Evolutionary conservation across 2,113 vertebrate genomes (phyloP).

Genomic region (Athene noctua): DNA sequence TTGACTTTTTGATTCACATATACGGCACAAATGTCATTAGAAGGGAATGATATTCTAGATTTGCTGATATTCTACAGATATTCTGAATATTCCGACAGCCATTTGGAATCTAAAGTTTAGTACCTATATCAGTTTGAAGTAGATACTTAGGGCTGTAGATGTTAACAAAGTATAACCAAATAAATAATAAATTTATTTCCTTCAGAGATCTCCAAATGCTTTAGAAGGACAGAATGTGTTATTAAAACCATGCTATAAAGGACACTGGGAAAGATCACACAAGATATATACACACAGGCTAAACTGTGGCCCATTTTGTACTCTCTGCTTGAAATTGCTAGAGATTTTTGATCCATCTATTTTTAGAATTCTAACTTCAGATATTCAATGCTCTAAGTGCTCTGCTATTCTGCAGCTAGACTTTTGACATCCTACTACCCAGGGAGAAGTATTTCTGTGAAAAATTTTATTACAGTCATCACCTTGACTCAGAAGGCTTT

Average conservation of each 20-base stretch:
- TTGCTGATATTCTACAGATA: not conserved
- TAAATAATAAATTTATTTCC: not conserved
- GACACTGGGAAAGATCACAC: not conserved
- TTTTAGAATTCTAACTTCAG: not conserved
- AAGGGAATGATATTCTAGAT: not conserved
- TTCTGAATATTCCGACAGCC: not conserved
- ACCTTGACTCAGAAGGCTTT: not conserved
- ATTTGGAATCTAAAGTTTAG: not conserved
- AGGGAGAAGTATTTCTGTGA: not conserved
- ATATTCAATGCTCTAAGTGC: not conserved
- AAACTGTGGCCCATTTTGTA: not conserved
- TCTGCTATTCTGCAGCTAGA: not conserved
- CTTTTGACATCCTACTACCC: not conserved
- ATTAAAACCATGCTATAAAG: not conserved
- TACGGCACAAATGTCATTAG: slow-evolving; percentile 43
- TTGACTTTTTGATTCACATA: slow-evolving; percentile 64
- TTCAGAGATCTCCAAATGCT: not conserved
- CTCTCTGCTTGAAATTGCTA: not conserved
- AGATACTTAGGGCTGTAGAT: not conserved
- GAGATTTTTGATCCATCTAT: not conserved
- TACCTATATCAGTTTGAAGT: not conserved
- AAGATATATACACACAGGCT: not conserved
- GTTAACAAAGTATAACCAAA: not conserved
- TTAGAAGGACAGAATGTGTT: not conserved
- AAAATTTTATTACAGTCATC: not conserved